Conservation (phyloP, 2,888 invertebrate species). For the Ligdia adustata region DNA sequence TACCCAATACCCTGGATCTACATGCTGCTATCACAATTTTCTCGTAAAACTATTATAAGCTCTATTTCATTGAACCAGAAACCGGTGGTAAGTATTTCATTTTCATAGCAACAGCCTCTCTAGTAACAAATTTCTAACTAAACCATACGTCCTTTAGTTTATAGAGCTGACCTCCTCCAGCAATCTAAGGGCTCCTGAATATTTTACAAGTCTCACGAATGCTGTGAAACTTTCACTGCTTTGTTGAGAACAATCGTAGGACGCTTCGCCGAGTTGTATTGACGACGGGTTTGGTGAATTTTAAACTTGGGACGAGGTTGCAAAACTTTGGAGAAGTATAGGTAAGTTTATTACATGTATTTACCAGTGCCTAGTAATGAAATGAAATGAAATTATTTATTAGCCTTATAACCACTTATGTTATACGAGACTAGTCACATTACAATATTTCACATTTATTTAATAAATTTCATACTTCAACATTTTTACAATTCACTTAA, state of each 20-base stretch:
- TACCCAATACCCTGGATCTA: too few species aligned
- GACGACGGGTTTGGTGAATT: conserved; percentile 1
- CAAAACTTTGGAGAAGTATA: neutral
- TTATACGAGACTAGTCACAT: too few species aligned
- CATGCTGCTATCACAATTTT: too few species aligned
- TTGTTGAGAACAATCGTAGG: conserved; percentile 2
- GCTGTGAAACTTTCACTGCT: conserved; percentile 5
- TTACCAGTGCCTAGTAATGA: too few species aligned
- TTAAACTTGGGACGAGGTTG: neutral
- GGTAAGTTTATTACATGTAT: too few species aligned
- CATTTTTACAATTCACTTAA: too few species aligned
- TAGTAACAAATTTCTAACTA: neutral
- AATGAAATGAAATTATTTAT: too few species aligned
- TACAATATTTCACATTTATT: too few species aligned
- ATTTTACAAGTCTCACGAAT: conserved; percentile 11
- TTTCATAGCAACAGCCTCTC: neutral
- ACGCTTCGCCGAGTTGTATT: neutral
- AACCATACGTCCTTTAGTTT: conserved; percentile 6
- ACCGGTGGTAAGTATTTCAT: neutral
- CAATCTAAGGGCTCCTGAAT: conserved; percentile 4
- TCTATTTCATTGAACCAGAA: too few species aligned
- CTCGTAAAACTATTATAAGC: too few species aligned
- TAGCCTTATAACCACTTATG: too few species aligned
- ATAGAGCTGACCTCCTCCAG: conserved; percentile 7
- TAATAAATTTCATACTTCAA: too few species aligned